Base-by-base conservation (phyloP, 2,888 invertebrate genomes). In the Chrysodeixis includens region DNA sequence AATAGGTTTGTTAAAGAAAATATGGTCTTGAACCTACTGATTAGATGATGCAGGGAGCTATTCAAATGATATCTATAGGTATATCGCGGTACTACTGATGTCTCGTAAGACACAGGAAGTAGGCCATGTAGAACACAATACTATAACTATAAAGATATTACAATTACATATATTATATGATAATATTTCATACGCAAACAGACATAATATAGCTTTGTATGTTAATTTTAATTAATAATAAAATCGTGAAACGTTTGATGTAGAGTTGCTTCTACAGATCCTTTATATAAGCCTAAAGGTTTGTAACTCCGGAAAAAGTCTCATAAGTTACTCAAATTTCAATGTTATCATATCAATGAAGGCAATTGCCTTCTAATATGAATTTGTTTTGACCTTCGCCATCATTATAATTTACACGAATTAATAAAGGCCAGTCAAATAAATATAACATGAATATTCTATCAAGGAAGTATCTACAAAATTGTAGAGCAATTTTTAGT, bases 141-240 rank as follows among this genome's bases (percentile, higher is more conserved):
- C 44, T 44, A 46, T 49, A 49, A 20, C 62, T 60, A 58, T 59
- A 54, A 57, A 59, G 55, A 64, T 18, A 66, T 67, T 54, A 71
- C 52, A 78, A 74, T 67, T 56, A 58, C 35, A 56, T 67, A 51
- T 35, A 78, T 77, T 71, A 73, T 70, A 78, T 78, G 77, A 69
- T 76, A 70, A 76, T 78, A 55, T 59, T 46, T 40, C 52, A 64
- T 57, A 57, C 52, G 57, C 12, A 40, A 20, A 66, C 66, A 55
- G 49, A 26, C 35, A 57, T 56, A 57, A 54, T 46, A 53, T n/a
- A 55, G 54, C 66, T 66, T 69, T 72, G 66, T 69, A 55, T 77
- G 64, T 58, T 63, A 75, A 75, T 78, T 65, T 54, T 14, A 53
- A 66, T 20, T 60, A 51, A 40, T 51, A 22, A 54, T 55, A 58